Evolutionary conservation across 1,140 invertebrate genomes (phyloP).

Genomic region (Tetraneura akinire): DNA sequence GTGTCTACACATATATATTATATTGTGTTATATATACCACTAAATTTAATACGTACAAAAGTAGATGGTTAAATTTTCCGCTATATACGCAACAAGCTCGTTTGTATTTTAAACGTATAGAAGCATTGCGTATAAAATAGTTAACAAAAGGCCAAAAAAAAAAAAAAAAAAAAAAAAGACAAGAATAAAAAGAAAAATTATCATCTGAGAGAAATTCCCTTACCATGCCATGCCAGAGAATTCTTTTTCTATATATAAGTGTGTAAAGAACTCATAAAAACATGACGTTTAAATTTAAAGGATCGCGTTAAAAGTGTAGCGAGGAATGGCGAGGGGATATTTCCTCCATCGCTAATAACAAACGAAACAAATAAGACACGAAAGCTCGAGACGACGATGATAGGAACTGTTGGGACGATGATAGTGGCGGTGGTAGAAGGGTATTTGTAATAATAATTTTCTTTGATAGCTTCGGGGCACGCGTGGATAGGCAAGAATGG

Average conservation of each 20-base stretch:
- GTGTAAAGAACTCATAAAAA: slow-evolving; percentile 26
- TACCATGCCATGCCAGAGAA: not conserved
- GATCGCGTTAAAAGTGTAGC: not conserved
- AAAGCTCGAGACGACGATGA: slow-evolving; percentile 3
- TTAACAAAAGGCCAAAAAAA: not conserved
- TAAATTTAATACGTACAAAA: too few relatives aligned
- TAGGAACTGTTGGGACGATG: not conserved
- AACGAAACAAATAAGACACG: slow-evolving; percentile 17
- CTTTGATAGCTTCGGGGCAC: slow-evolving; percentile 33
- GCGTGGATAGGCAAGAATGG: slow-evolving; percentile 35
- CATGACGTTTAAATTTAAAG: slow-evolving; percentile 31
- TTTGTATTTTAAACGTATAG: not conserved
- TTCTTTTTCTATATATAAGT: not conserved
- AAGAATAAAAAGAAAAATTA: too few relatives aligned
- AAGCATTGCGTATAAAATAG: too few relatives aligned
- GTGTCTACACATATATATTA: too few relatives aligned
- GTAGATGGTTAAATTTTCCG: too few relatives aligned
- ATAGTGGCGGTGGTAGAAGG: not conserved
- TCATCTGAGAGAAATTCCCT: not conserved
- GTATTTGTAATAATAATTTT: slow-evolving; percentile 47
- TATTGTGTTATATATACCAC: too few relatives aligned
- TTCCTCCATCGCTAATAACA: slow-evolving; percentile 23
- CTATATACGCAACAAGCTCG: not conserved
- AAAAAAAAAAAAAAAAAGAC: too few relatives aligned
- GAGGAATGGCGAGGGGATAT: not conserved